A percentile compares a stretch with the other conserved stretches of the same genome.
phyloP scores from a whole-genome alignment of 2,888 invertebrate genomes.

The Eugnorisma glareosa region DNA sequence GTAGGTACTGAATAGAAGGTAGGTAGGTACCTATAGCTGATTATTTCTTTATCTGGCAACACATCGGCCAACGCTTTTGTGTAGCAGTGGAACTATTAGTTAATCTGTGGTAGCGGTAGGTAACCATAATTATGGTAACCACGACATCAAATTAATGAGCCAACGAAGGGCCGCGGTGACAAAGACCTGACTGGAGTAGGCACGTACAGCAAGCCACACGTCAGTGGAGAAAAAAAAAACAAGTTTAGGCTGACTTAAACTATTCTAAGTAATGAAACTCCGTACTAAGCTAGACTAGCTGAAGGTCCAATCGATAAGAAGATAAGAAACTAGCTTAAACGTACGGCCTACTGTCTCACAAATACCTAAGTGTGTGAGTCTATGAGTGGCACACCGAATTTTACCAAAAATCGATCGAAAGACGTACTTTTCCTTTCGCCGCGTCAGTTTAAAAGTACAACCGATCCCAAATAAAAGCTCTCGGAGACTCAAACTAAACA shows the following conservation, averaged over 20 bases:
- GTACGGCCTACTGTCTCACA: neutral
- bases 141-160: neutral
- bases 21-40: neutral
- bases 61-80: neutral
- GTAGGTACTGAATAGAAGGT: neutral
- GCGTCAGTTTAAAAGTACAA: constrained; percentile 5
- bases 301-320: neutral
- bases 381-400: neutral
- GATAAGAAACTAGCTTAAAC: neutral
- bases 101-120: neutral
- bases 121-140: no score
- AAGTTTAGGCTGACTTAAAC: neutral
- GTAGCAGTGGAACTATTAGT: no score
- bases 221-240: neutral
- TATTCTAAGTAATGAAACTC: neutral
- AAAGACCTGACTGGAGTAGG: neutral
- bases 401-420: neutral
- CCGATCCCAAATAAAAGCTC: constrained; percentile 19
- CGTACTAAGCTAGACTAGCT: neutral
- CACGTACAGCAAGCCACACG: neutral
- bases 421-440: neutral
- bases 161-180: neutral
- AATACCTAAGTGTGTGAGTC: neutral
- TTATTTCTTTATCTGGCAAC: neutral
- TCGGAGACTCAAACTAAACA: constrained; percentile 11